A percentile compares a stretch with the other conserved stretches of the same genome.
These are phyloP conservation scores for Trachythela sp. DNA, from an alignment of 64 coral and sea anemone species.

Conservation along the genomic window DNA sequence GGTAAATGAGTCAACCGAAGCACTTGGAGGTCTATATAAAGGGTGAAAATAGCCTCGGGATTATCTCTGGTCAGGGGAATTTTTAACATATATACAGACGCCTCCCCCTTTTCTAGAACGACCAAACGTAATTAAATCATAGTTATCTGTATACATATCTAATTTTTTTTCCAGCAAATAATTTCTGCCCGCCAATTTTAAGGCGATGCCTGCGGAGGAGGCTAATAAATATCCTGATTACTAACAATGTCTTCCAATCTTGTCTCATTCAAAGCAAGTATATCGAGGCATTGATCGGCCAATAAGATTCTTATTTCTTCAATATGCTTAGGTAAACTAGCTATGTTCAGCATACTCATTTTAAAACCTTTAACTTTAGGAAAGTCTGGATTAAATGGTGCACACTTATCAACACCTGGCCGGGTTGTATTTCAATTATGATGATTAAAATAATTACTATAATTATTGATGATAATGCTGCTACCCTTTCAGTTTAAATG, in stretches of 20 bases:
- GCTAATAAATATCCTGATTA: background rate
- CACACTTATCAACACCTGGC: background rate
- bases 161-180: no score
- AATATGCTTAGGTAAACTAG: background rate
- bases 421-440: background rate
- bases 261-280: conserved; percentile 14
- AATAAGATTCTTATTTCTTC: background rate
- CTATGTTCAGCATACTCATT: background rate
- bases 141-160: background rate
- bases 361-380: background rate
- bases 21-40: background rate
- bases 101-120: background rate
- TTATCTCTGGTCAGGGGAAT: background rate
- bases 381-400: background rate
- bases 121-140: background rate
- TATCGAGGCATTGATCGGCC: background rate
- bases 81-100: background rate
- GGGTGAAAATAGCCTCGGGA: background rate
- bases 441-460: background rate
- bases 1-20: background rate
- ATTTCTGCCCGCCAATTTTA: no score
- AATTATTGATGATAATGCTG: background rate
- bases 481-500: background rate
- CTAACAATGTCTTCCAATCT: background rate
- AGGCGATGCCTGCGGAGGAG: no score